Percentiles rank a stretch among this genome's conserved stretches.
phyloP scores from a whole-genome alignment of 2,113 vertebrate genomes.

The Equus quagga region DNA sequence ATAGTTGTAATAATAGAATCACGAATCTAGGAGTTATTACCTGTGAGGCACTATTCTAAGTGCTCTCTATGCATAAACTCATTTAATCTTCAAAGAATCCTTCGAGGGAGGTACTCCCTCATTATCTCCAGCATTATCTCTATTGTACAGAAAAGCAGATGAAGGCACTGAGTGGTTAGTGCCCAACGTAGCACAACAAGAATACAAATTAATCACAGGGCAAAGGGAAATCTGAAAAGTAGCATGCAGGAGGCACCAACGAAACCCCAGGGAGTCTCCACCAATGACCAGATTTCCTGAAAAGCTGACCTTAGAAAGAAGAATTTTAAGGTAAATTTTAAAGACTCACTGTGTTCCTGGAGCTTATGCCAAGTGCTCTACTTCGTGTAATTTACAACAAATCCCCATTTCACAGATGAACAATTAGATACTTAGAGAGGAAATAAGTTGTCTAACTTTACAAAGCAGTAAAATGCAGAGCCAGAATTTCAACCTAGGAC shows the following conservation, averaged over 20 bases:
- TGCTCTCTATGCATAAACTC: not conserved
- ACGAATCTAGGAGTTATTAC: not conserved
- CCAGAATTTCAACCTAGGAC: not conserved
- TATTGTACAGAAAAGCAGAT: not conserved
- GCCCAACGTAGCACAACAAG: not conserved
- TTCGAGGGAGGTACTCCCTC: not conserved
- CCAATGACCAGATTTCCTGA: not conserved
- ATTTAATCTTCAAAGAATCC: not conserved
- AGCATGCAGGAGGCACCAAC: not conserved
- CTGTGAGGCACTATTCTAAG: not conserved
- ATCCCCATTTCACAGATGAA: not conserved
- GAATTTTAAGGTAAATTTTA: not conserved
- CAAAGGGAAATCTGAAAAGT: not conserved
- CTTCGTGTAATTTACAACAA: not conserved
- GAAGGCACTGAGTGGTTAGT: not conserved
- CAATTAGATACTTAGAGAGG: not conserved
- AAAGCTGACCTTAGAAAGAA: not conserved
- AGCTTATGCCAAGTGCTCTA: not conserved
- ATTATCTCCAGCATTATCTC: not conserved
- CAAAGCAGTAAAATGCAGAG: not conserved
- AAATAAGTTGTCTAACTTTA: not conserved
- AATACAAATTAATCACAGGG: not conserved
- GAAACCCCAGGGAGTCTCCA: not conserved
- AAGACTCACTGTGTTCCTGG: not conserved
- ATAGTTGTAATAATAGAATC: not conserved